A percentile compares a stretch with the other conserved stretches of the same genome.
Conservation (phyloP, 2,888 invertebrate species). For the Dryocosmus kuriphilus region DNA sequence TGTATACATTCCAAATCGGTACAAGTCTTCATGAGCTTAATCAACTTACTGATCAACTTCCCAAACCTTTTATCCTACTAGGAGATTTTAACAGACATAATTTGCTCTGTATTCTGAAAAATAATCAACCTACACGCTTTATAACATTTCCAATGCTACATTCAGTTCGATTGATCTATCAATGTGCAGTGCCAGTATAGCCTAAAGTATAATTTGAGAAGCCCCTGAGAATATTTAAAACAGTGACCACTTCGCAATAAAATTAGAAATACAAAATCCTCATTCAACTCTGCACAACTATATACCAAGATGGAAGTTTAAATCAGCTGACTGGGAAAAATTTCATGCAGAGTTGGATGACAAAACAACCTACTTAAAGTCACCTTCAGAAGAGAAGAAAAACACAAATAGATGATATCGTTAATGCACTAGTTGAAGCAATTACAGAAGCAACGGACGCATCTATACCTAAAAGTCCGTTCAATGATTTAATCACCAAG, state of each 20-base stretch:
- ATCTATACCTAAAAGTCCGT: too few relatives aligned
- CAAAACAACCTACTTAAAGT: too few relatives aligned
- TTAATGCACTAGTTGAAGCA: too few relatives aligned
- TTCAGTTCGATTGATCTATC: slow-evolving; percentile 46
- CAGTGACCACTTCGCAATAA: slow-evolving; percentile 45
- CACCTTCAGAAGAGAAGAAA: too few relatives aligned
- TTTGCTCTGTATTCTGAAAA: slow-evolving; percentile 42
- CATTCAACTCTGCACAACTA: too few relatives aligned
- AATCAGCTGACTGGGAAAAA: too few relatives aligned
- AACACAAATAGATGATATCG: too few relatives aligned
- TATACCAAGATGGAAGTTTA: too few relatives aligned
- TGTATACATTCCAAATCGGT: not conserved
- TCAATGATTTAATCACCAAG: too few relatives aligned
- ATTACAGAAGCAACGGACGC: too few relatives aligned
- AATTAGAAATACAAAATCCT: not conserved
- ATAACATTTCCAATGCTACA: slow-evolving; percentile 46
- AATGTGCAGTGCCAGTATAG: slow-evolving; percentile 40
- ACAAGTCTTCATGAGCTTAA: slow-evolving; percentile 46
- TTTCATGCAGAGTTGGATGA: too few relatives aligned
- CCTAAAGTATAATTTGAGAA: slow-evolving; percentile 31
- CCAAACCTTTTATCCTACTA: slow-evolving; percentile 53
- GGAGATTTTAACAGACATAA: slow-evolving; percentile 59
- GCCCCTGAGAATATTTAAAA: slow-evolving; percentile 23
- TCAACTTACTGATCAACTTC: slow-evolving; percentile 51
- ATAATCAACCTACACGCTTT: slow-evolving; percentile 46